Evolutionary conservation across 2,888 invertebrate genomes (phyloP).

Genomic region (Eilema depressum): DNA sequence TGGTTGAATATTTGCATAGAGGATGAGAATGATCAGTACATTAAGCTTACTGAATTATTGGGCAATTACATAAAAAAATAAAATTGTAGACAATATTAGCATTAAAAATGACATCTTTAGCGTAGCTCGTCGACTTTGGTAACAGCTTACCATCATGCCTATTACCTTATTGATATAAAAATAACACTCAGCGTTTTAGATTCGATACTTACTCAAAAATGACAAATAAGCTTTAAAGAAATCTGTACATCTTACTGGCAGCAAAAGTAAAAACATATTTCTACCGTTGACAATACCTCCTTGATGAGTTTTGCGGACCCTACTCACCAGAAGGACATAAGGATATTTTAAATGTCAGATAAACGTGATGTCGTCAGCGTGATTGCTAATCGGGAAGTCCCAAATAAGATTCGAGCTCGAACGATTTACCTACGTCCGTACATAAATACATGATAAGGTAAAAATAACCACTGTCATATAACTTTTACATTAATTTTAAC

Average conservation of each 20-base stretch:
- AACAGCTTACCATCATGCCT: background rate
- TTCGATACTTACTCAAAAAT: background rate
- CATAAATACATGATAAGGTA: background rate
- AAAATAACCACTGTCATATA: background rate
- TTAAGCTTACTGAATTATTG: no score
- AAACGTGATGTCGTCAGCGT: background rate
- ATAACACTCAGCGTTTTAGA: background rate
- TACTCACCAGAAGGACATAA: background rate
- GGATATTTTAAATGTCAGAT: background rate
- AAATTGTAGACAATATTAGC: no score
- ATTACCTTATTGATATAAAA: background rate
- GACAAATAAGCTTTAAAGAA: background rate
- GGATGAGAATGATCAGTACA: background rate
- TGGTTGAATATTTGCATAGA: background rate
- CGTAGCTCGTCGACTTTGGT: background rate
- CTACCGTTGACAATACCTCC: background rate
- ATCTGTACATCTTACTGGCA: background rate
- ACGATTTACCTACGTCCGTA: background rate
- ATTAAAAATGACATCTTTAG: background rate
- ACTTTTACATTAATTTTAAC: background rate
- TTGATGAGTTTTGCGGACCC: slow-evolving; percentile 1
- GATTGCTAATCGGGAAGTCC: slow-evolving; percentile 8
- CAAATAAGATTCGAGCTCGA: background rate
- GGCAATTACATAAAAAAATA: no score
- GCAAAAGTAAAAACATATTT: background rate